Percentiles rank a stretch among this genome's conserved stretches.
Conservation (phyloP, 1,140 invertebrate genomes). For the Temnothorax curvispinosus region DNA sequence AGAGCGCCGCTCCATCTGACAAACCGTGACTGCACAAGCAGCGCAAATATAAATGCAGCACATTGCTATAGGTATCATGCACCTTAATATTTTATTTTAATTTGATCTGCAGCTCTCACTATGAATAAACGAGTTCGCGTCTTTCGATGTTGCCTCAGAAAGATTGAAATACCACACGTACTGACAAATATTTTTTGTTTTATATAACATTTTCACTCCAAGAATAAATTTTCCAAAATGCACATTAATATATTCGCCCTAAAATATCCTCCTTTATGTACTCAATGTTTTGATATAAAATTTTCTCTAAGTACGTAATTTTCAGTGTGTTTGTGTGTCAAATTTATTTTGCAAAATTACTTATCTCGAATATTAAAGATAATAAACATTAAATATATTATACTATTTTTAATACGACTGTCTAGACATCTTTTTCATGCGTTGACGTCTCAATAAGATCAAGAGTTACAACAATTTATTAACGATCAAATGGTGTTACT, state of each 20-base stretch:
- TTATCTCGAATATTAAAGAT: neutral
- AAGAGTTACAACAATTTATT: slow-evolving; percentile 39
- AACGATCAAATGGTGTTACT: slow-evolving; percentile 50
- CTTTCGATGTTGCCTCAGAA: neutral
- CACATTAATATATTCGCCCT: neutral
- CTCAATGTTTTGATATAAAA: neutral
- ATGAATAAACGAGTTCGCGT: neutral
- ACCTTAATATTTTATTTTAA: slow-evolving; percentile 29
- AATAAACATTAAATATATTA: neutral
- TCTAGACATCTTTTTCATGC: slow-evolving; percentile 43
- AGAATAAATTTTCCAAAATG: neutral
- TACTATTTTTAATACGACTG: slow-evolving; percentile 33
- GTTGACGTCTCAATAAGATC: slow-evolving; percentile 42
- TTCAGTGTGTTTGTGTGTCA: too few relatives aligned
- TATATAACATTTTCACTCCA: neutral
- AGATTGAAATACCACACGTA: neutral
- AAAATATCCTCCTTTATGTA: neutral
- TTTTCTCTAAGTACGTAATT: too few relatives aligned
- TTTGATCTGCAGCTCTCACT: neutral
- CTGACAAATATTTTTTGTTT: neutral
- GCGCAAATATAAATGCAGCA: neutral
- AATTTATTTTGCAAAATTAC: neutral
- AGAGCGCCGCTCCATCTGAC: neutral
- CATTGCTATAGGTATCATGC: neutral
- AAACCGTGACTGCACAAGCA: neutral